Conservation (phyloP, 2,113 vertebrate genomes). For the Callocephalon fimbriatum region DNA sequence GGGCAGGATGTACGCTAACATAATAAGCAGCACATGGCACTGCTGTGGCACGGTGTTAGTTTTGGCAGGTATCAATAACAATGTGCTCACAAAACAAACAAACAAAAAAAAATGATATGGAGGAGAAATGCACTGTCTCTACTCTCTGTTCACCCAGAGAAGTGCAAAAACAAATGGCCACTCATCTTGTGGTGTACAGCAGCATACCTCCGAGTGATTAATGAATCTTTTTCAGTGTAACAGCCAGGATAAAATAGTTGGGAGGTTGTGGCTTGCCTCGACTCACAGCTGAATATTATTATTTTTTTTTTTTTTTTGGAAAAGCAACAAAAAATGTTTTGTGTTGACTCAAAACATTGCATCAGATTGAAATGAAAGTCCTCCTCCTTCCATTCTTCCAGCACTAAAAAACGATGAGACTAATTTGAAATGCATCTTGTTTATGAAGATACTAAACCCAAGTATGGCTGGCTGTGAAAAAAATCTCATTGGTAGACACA, state of each 20-base stretch:
- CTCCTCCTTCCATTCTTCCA: rapidly evolving
- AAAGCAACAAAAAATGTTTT: background rate
- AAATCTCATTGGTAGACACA: background rate
- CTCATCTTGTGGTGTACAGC: background rate
- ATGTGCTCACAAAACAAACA: background rate
- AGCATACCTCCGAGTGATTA: background rate
- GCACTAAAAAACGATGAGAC: background rate
- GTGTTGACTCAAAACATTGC: background rate
- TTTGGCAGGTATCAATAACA: background rate
- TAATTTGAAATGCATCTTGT: conserved; percentile 20
- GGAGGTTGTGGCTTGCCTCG: background rate
- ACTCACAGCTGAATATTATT: background rate
- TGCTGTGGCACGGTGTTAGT: background rate
- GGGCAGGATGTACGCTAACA: background rate
- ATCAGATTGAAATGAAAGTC: background rate
- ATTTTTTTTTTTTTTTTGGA: background rate
- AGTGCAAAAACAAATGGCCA: background rate
- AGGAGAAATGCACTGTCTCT: background rate
- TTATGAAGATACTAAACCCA: conserved; percentile 7
- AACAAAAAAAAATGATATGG: background rate
- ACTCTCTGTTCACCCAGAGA: background rate
- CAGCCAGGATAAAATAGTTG: conserved; percentile 1
- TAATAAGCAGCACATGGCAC: background rate
- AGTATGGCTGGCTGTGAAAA: background rate
- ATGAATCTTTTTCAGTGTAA: background rate